Evolutionary conservation across 2,113 vertebrate species (phyloP).

Genomic region (Silurus asotus): DNA sequence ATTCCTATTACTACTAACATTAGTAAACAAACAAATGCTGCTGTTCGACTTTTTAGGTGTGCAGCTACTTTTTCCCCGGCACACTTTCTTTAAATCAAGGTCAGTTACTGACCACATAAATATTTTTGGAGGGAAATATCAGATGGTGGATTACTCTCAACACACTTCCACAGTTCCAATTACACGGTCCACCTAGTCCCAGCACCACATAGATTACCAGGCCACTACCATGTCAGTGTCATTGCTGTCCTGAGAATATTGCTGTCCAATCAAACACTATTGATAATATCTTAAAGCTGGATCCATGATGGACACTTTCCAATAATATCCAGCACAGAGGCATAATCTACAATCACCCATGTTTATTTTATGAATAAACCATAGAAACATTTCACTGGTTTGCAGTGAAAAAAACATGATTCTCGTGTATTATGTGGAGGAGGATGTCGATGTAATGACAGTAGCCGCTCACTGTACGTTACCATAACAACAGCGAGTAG

Average conservation of each 20-base stretch:
- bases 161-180: neutral
- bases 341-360: neutral
- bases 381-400: neutral
- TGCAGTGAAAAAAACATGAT: neutral
- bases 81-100: neutral
- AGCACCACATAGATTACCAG: neutral
- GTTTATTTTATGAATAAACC: neutral
- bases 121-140: neutral
- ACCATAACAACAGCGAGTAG: neutral
- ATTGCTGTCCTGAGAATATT: constrained; percentile 1
- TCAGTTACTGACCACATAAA: neutral
- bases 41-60: neutral
- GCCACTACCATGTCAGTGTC: neutral
- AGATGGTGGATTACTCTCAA: neutral
- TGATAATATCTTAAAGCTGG: neutral
- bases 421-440: neutral
- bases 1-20: neutral
- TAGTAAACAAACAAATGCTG: neutral
- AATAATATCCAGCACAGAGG: neutral
- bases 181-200: neutral
- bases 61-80: neutral
- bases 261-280: neutral
- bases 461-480: neutral
- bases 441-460: neutral
- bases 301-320: neutral